Percentiles rank a stretch among this genome's conserved stretches.
These are phyloP conservation scores for Chloroclystis v-ata DNA, from an alignment of 2,888 invertebrate species.

Conservation along the genomic window DNA sequence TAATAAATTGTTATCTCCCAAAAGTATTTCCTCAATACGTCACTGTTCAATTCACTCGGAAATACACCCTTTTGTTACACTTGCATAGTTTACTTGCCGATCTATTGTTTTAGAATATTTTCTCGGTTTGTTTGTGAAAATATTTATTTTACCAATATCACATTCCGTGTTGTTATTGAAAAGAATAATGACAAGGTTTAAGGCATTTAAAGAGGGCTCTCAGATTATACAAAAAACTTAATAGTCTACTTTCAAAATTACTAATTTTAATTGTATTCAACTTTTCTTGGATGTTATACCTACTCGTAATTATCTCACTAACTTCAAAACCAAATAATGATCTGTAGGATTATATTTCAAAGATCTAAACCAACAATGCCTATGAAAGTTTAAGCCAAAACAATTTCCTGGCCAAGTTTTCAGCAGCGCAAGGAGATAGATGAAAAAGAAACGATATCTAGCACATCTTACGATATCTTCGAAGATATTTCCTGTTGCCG, in stretches of 20 bases:
- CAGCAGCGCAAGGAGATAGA: not conserved
- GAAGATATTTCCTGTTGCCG: not conserved
- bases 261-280: too few relatives aligned
- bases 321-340: not conserved
- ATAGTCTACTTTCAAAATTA: too few relatives aligned
- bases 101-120: constrained; percentile 15
- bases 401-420: not conserved
- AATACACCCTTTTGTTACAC: constrained; percentile 60
- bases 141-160: not conserved
- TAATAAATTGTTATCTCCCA: too few relatives aligned
- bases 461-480: not conserved
- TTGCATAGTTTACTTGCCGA: constrained; percentile 51
- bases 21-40: constrained; percentile 9
- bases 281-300: too few relatives aligned
- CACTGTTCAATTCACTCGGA: constrained; percentile 12
- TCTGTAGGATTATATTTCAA: not conserved
- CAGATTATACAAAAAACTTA: too few relatives aligned
- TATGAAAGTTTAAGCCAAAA: not conserved
- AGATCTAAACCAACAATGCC: not conserved
- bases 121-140: constrained; percentile 3
- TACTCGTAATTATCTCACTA: too few relatives aligned
- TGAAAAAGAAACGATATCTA: not conserved
- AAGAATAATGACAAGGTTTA: too few relatives aligned
- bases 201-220: too few relatives aligned
- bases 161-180: too few relatives aligned